phyloP scores from a whole-genome alignment of 2,888 invertebrate species.

The Dasypolia templi region DNA sequence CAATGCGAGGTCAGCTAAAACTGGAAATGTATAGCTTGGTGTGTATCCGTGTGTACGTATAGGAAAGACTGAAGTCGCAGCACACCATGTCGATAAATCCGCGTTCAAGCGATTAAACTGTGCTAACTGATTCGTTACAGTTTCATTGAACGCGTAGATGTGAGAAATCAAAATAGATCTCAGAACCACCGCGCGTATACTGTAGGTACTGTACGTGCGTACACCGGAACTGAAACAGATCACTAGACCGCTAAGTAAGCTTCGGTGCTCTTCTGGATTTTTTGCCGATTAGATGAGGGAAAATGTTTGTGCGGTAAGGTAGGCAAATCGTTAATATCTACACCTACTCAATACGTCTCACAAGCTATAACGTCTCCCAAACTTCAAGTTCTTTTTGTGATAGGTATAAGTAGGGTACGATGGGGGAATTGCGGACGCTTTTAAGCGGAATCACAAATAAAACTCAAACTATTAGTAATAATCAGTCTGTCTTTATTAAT shows the following conservation, averaged over 20 bases:
- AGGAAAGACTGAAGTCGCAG: not conserved
- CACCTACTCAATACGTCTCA: not conserved
- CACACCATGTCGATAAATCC: slow-evolving; percentile 27
- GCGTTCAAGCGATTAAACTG: slow-evolving; percentile 30
- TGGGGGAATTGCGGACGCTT: too few species aligned
- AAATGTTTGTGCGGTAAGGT: not conserved
- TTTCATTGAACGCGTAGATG: slow-evolving; percentile 25
- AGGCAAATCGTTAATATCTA: not conserved
- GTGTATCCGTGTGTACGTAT: too few species aligned
- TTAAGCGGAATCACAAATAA: too few species aligned
- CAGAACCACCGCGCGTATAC: slow-evolving; percentile 7
- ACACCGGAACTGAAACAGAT: slow-evolving; percentile 20
- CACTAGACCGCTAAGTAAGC: not conserved
- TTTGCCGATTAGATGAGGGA: not conserved
- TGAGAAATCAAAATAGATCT: slow-evolving; percentile 38
- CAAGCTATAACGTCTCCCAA: not conserved
- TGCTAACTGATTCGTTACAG: slow-evolving; percentile 43
- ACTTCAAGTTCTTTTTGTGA: not conserved
- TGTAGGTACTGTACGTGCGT: too few species aligned
- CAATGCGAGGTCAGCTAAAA: too few species aligned
- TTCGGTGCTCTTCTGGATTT: not conserved
- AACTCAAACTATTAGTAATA: too few species aligned
- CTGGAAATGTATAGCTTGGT: too few species aligned
- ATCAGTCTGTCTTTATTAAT: too few species aligned
- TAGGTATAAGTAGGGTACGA: too few species aligned